Evolutionary conservation across 2,888 invertebrate species (phyloP), one percentile per base, ranked within the genome.

Genomic region (Microchrysa polita): DNA sequence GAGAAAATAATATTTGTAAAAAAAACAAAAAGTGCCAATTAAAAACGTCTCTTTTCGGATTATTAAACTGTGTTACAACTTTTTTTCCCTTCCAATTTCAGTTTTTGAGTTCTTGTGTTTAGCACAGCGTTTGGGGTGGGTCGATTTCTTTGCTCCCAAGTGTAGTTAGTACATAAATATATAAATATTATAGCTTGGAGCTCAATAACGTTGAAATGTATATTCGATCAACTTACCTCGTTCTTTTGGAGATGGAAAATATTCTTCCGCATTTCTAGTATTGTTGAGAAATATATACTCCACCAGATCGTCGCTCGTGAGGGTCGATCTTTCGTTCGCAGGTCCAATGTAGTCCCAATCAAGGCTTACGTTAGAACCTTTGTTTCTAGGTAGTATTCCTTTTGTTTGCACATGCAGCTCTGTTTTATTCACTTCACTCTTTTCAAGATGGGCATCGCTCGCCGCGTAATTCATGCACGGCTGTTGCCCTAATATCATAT

Each of bases 291-390:
- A 48, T 7, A 48, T 48, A 12, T 48, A 48, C 48, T 48, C 48
- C 48, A 48, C 48, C 12, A 48, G 48, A 12, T 48, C 48, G 48
- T 48, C 48, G 10, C 48, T 48, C 2, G 48, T 48, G 2, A 48
- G 48, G 48, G 48, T 48, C 14, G 48, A 48, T 48, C 5, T 48
- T 48, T 48, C 48, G 48, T 48, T 48, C 5, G 10, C 48, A 2
- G 48, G 48, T 48, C 48, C 48, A n/a, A 48, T 48, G 48, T 48
- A 48, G 16, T 48, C 48, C 48, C 48, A 48, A 4, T 48, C 48
- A n/a, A 48, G 16, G 48, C 14, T 48, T 4, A 48, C 16, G 48
- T 48, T 48, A n/a, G 48, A 7, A 48, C 12, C 48, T 12, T 48
- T 12, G 10, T n/a, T 48, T 12, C 48, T 4, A 48, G 48, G 12